A percentile compares a stretch with the other conserved stretches of the same genome.
phyloP scores from a whole-genome alignment of 2,113 vertebrate species.

The Apodemus speciosus region DNA sequence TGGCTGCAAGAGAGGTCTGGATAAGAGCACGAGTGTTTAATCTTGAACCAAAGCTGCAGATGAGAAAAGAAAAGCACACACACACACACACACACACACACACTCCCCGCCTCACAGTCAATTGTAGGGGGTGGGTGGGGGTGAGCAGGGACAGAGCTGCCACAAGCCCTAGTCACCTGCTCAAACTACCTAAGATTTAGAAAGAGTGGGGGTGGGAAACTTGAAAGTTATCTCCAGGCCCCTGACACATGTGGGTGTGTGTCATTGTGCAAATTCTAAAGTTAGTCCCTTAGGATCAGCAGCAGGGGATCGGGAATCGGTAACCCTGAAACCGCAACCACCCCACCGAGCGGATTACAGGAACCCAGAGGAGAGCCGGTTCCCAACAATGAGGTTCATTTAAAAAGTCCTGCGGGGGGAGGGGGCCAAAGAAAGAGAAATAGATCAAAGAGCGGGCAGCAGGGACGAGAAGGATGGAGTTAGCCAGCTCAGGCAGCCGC shows the following conservation, averaged over 20 bases:
- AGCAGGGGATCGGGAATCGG: slow-evolving; percentile 53
- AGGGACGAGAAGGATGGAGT: background rate
- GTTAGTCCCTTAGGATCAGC: slow-evolving; percentile 72
- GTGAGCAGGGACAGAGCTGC: background rate
- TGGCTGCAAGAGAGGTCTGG: slow-evolving; percentile 59
- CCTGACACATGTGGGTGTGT: slow-evolving; percentile 69
- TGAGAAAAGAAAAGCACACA: slow-evolving; percentile 56
- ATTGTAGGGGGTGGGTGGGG: background rate
- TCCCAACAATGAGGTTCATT: slow-evolving; percentile 80
- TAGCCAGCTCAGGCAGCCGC: background rate
- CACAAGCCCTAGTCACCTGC: slow-evolving; percentile 49
- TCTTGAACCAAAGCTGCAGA: slow-evolving; percentile 74
- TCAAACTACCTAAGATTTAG: slow-evolving; percentile 51
- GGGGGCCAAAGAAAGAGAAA: slow-evolving; percentile 43
- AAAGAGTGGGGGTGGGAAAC: background rate
- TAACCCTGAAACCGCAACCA: slow-evolving; percentile 67
- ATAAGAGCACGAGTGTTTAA: slow-evolving; percentile 75
- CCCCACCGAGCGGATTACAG: slow-evolving; percentile 75
- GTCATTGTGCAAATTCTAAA: slow-evolving; percentile 73
- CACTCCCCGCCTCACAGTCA: background rate
- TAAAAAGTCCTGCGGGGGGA: slow-evolving; percentile 60
- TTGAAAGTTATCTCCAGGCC: slow-evolving; percentile 39
- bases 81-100: background rate
- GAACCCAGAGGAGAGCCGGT: slow-evolving; percentile 66
- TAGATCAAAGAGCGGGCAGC: slow-evolving; percentile 70